phyloP scores from a whole-genome alignment of 2,888 invertebrate species.

The Brenthis ino region DNA sequence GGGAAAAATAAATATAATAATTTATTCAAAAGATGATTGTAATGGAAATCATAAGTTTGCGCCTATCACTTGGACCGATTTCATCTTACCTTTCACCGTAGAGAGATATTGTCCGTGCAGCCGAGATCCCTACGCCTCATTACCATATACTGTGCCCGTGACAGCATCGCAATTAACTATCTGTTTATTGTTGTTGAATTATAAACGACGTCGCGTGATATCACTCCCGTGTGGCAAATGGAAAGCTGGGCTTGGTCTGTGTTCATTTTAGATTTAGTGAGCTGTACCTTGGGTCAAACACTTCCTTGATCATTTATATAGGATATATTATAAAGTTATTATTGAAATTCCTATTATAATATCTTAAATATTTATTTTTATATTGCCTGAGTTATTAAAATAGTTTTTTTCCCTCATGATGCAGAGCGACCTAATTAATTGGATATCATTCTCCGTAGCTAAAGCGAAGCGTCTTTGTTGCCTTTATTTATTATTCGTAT shows the following conservation, averaged over 20 bases:
- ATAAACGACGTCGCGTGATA: constrained; percentile 76
- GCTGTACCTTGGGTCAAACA: constrained; percentile 17
- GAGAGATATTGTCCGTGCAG: constrained; percentile 79
- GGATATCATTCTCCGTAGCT: too few relatives aligned
- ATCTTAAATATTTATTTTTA: not conserved
- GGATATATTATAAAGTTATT: constrained; percentile 3
- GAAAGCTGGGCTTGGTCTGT: constrained; percentile 44
- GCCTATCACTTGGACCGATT: constrained; percentile 48
- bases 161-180: constrained; percentile 82
- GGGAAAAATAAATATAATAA: too few relatives aligned
- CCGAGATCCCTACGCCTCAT: constrained; percentile 79
- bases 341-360: not conserved
- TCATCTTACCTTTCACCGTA: constrained; percentile 78
- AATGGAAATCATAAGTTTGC: not conserved
- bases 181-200: constrained; percentile 82
- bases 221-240: constrained; percentile 53
- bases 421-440: too few relatives aligned
- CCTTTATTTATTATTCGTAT: too few relatives aligned
- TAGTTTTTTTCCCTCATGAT: too few relatives aligned
- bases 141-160: constrained; percentile 81
- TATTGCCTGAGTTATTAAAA: too few relatives aligned
- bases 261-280: constrained; percentile 24
- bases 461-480: too few relatives aligned
- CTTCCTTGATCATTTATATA: constrained; percentile 18
- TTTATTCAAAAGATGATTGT: constrained; percentile 2